Percentiles rank a stretch among this genome's conserved stretches.
Evolutionary conservation across 2,888 invertebrate species (phyloP).

Genomic region (Tetragonula carbonaria): DNA sequence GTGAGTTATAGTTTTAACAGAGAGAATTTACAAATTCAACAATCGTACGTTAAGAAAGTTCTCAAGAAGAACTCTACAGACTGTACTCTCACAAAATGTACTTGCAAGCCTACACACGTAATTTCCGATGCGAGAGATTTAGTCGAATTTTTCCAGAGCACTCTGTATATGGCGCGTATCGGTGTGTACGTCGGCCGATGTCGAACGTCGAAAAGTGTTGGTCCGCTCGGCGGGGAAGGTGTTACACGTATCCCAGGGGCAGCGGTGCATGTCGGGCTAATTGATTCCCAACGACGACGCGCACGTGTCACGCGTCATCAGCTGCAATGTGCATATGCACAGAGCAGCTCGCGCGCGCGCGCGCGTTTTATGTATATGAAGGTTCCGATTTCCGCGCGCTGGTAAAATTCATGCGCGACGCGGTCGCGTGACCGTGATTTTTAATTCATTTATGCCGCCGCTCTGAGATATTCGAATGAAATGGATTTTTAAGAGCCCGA

Average conservation of each 20-base stretch:
- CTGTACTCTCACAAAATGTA: no score
- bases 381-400: conserved; percentile 31
- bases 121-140: neutral
- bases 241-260: conserved; percentile 72
- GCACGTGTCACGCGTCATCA: conserved; percentile 68
- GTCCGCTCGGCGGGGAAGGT: conserved; percentile 62
- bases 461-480: neutral
- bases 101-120: no score
- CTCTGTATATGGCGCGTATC: neutral
- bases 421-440: conserved; percentile 18
- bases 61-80: neutral
- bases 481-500: conserved; percentile 21
- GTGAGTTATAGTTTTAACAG: neutral
- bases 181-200: conserved; percentile 25
- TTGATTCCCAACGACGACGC: conserved; percentile 73
- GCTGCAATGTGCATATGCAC: conserved; percentile 52
- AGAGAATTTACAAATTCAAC: neutral
- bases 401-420: conserved; percentile 42
- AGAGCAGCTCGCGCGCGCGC: neutral
- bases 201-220: conserved; percentile 67
- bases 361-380: conserved; percentile 54
- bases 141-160: neutral
- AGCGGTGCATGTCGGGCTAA: conserved; percentile 77
- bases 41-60: neutral
- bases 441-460: conserved; percentile 24